Base-by-base conservation (phyloP, 2,797 vertebrate species). In the Diplodus puntazzo region DNA sequence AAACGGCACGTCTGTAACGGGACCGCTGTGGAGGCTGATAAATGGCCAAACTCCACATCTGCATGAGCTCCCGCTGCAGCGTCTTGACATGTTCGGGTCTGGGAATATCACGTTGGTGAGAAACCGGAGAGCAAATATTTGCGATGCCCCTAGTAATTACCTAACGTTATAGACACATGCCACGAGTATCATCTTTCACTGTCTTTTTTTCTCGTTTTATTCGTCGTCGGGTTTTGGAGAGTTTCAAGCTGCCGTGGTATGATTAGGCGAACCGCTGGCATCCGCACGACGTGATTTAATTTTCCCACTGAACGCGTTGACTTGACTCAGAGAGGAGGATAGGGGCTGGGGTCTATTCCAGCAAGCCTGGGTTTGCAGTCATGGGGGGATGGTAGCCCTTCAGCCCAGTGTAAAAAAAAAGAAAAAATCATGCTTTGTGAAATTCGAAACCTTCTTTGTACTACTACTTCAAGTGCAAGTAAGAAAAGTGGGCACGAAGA, bases 381-480 rank as follows among this genome's bases (percentile, higher is more conserved):
- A 92, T 92, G 90, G 93, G 93, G 43, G 91, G 92, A 93, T 89
- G 92, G 93, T 93, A 92, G 87, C 81, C 79, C 77, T 69, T 76
- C 79, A 88, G 80, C 77, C 82, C 82, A 83, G 87, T 87, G 84
- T 82, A 30, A 30, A 30, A 5, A 34, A 34, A 8, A 34, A 34
- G 8, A 34, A 34, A 34, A 92, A 92, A 93, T 91, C 88, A 91
- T 87, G 88, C 90, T 92, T 89, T 90, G 91, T 93, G 95, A 94
- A 94, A 95, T 94, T 53, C n/a, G 93, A 95, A 91, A 93, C 92
- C 92, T 77, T 89, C 90, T 92, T 90, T 92, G 89, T 92, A 89
- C 34, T 10, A 39, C 85, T 86, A 75, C 81, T 93, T 91, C 71
- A 89, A 87, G 87, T 90, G 77, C 77, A 88, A 45, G 85, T 61